phyloP scores from a whole-genome alignment of 2,113 vertebrate genomes.

The Gallinago paraguaiae region DNA sequence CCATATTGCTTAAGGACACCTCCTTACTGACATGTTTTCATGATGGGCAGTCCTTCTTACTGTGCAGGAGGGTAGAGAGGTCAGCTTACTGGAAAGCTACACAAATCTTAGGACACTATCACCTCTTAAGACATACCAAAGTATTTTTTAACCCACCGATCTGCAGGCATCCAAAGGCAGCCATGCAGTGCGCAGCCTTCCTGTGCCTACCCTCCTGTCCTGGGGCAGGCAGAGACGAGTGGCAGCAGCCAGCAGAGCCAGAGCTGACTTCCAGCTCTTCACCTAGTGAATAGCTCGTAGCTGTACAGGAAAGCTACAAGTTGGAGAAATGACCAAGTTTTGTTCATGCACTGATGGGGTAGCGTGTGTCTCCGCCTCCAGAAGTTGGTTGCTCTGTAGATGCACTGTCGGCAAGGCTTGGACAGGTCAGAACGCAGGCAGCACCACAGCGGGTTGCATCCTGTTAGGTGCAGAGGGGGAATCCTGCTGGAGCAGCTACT shows the following conservation, averaged over 20 bases:
- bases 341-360: accelerated
- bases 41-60: neutral
- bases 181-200: neutral
- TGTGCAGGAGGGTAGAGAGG: neutral
- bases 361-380: neutral
- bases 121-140: neutral
- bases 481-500: neutral
- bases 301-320: neutral
- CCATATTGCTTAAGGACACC: neutral
- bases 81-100: neutral
- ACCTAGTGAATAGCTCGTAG: neutral
- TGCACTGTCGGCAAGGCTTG: neutral
- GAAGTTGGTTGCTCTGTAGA: neutral
- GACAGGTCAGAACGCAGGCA: neutral
- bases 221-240: neutral
- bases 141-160: neutral
- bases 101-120: neutral
- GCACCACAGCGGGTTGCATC: neutral
- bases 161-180: neutral
- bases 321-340: accelerated
- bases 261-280: neutral
- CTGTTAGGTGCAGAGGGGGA: neutral
- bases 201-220: neutral
- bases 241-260: neutral
- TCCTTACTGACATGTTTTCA: neutral